Evolutionary conservation across 2,888 invertebrate genomes (phyloP), one percentile per base, ranked within the genome.

Genomic region (Sarcophaga subvicina): DNA sequence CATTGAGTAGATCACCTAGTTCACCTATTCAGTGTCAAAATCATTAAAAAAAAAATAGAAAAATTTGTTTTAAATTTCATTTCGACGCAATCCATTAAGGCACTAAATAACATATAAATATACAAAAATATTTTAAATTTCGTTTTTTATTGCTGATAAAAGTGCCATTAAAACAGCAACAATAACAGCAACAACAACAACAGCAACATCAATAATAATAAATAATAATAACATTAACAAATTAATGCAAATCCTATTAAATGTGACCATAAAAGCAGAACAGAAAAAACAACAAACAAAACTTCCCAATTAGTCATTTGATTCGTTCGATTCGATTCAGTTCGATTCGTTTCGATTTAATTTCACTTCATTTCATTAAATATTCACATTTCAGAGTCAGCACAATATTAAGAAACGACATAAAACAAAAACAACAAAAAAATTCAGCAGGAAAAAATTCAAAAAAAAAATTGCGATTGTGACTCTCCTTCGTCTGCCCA

Each of bases 241-340:
- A 87, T 87, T 81, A 84, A 87, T 87, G 84, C 87, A 87, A 87
- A 87, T 87, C 84, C 84, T 79, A 87, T 84, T 87, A 84, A 87
- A 82, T 84, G 81, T 49, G 67, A 81, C 76, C 75, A 87, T 84
- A 87, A 87, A 87, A 84, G 71, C 6, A 37, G 8, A 6, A 54
- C 10, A 54, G 5, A 54, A 54, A 54, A 54, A 14, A 54, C 17
- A 12, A 12, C 54, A 54, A 4, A 37, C 73, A 78, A 87, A 87
- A 87, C 83, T 81, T 87, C 81, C 86, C 86, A 84, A 87, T 84
- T 87, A 87, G 87, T 87, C 79, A 87, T 87, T 87, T 37, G 37
- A 37, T 37, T 37, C 8, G 54, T 17, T 54, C 17, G 17, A 54
- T 37, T 14, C 54, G 17, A 17, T 49, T 49, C 12, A 5, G 0